Evolutionary conservation across 2,888 invertebrate species (phyloP), one percentile per base, ranked within the genome.

Genomic region (Machimus atricapillus): DNA sequence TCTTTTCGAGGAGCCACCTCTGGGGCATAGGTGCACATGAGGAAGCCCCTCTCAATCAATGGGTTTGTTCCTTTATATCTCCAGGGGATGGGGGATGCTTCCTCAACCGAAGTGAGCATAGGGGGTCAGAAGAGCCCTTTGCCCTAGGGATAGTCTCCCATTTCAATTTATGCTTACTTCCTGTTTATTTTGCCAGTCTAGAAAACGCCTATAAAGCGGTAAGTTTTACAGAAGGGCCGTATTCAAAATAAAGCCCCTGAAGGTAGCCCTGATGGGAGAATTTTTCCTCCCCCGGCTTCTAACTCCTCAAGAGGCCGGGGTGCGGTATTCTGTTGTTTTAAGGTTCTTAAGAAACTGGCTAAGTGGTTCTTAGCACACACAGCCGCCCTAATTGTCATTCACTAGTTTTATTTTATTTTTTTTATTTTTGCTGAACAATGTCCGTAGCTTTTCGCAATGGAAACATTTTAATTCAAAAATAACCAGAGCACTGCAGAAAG

Each of bases 401-500:
- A 27, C 46, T 19, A 19, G 52, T 43, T 73, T 58, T 23, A 43
- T 9, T 9, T 12, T 3, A 6, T 7, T 40, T 40, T 40, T 40
- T 40, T 12, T 40, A 12, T 40, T 40, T 40, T 40, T 40, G 40
- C 12, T 31, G 74, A 85, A 85, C 74, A 85, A 85, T 85, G 85
- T 46, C 85, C 74, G 46, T 46, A 83, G 66, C 40, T 73, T 73
- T 46, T 46, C 43, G 23, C 58, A 40, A 73, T 37, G 73, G 34
- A 66, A 46, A 85, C 23, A 46, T 85, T 85, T 74, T 74, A 85
- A 85, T 74, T 85, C 74, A 85, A 46, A 85, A 85, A 85, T 85
- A 85, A 34, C 27, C 74, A 43, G 85, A 73, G 74, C 43, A 74
- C 46, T 74, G 74, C 85, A 74, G 73, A 46, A 74, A 58, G n/a